These are phyloP conservation scores for Tupaia tana DNA, from an alignment of 2,113 vertebrate species.

Conservation along the genomic window DNA sequence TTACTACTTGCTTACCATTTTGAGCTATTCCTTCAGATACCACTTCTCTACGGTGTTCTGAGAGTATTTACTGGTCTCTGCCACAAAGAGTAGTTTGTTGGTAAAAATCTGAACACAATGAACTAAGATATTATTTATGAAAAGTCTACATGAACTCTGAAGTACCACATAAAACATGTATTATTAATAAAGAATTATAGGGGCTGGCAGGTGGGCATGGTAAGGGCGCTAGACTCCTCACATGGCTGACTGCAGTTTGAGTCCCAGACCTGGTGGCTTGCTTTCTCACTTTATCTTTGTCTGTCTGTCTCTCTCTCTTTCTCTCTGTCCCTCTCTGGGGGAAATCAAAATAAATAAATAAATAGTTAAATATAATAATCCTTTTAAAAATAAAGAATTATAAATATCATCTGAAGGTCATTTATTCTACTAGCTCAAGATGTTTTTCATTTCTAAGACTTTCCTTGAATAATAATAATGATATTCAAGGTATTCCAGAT, in stretches of 20 bases:
- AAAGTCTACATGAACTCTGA: background rate
- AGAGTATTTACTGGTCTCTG: background rate
- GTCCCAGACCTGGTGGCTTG: too few species aligned
- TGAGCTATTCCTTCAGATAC: background rate
- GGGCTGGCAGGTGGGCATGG: too few species aligned
- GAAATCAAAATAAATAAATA: too few species aligned
- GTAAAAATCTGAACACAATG: background rate
- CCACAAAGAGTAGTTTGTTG: background rate
- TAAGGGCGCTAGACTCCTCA: too few species aligned
- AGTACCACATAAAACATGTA: background rate
- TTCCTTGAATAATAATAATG: background rate
- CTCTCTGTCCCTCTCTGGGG: too few species aligned
- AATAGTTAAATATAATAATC: too few species aligned
- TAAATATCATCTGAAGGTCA: background rate
- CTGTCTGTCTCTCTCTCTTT: too few species aligned
- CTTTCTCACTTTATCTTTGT: too few species aligned
- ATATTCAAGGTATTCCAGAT: background rate
- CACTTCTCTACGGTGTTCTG: background rate
- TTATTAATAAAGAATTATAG: background rate
- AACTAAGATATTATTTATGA: conserved; percentile 12
- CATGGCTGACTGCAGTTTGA: too few species aligned
- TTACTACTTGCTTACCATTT: background rate
- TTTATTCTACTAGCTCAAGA: conserved; percentile 10
- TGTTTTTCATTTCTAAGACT: background rate
- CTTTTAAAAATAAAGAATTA: background rate